A percentile compares a stretch with the other conserved stretches of the same genome.
Evolutionary conservation across 1,140 invertebrate genomes (phyloP).

Genomic region (Acromyrmex echinatior): DNA sequence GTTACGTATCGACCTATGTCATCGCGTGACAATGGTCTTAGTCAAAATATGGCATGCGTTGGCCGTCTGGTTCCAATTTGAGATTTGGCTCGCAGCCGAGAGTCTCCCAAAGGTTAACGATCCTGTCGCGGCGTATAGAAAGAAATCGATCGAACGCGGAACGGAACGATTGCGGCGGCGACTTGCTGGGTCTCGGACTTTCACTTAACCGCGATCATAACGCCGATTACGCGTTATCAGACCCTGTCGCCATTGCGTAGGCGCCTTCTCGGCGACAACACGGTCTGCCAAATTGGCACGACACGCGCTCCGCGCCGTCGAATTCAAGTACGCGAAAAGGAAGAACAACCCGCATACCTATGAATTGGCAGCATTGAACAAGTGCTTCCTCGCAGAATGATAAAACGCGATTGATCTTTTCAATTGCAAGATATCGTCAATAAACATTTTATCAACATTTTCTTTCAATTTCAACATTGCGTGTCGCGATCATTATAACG

Average conservation of each 20-base stretch:
- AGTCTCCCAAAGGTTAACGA: constrained; percentile 82
- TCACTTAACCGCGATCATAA: constrained; percentile 48
- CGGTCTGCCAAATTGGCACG: constrained; percentile 47
- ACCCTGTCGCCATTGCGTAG: not conserved
- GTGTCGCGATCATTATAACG: not conserved
- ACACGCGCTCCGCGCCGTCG: not conserved
- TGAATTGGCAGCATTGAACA: not conserved
- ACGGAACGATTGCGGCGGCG: not conserved
- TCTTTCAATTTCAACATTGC: not conserved
- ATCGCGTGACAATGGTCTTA: constrained; percentile 74
- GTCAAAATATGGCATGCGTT: constrained; percentile 72
- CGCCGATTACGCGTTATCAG: constrained; percentile 21
- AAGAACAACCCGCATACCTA: not conserved
- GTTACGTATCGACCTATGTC: constrained; percentile 44
- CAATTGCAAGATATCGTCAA: not conserved
- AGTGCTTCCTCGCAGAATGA: not conserved
- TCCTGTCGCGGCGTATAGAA: constrained; percentile 65
- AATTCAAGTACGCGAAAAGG: constrained; percentile 21
- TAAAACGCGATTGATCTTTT: not conserved
- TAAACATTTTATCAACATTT: not conserved
- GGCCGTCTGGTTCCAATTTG: constrained; percentile 81
- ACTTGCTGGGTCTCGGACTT: constrained; percentile 17
- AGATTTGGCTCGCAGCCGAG: constrained; percentile 81
- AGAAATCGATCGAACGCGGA: constrained; percentile 66
- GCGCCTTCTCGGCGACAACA: constrained; percentile 2